Conservation (phyloP, 2,797 vertebrate genomes). For the Intellagama lesueurii region DNA sequence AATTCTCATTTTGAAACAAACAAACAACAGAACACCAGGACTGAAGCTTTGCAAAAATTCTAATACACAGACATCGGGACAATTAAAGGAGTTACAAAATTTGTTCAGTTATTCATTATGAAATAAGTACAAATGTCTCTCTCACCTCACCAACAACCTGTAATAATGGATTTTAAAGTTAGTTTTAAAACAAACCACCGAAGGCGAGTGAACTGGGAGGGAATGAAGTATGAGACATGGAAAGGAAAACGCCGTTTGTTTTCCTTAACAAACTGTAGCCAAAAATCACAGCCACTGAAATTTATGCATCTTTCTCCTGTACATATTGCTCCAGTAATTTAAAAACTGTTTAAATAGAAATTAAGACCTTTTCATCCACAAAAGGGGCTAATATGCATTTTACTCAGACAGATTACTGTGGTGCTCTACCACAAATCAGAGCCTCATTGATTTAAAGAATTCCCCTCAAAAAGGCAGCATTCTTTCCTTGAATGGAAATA, state of each 20-base stretch:
- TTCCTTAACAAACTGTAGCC: constrained; percentile 39
- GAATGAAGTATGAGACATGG: not conserved
- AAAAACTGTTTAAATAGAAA: constrained; percentile 44
- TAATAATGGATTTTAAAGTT: constrained; percentile 1
- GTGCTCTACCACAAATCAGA: constrained; percentile 17
- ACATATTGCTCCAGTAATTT: constrained; percentile 17
- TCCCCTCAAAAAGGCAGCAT: not conserved
- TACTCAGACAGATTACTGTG: constrained; percentile 16
- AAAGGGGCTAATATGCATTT: constrained; percentile 35
- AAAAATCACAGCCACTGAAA: constrained; percentile 36
- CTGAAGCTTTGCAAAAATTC: not conserved
- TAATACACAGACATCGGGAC: too few relatives aligned
- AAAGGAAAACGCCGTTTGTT: constrained; percentile 31
- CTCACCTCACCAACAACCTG: not conserved
- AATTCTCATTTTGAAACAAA: not conserved
- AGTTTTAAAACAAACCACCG: constrained; percentile 2
- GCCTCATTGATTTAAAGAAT: constrained; percentile 10
- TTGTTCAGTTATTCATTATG: not conserved
- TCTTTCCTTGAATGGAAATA: constrained; percentile 11
- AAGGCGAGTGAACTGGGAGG: not conserved
- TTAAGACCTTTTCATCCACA: constrained; percentile 19
- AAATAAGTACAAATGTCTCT: not conserved
- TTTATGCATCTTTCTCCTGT: constrained; percentile 4
- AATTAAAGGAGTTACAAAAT: not conserved
- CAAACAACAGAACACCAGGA: too few relatives aligned